Percentiles rank a stretch among this genome's conserved stretches.
Conservation (phyloP, 2,888 invertebrate genomes). For the Digitonthophagus gazella region DNA sequence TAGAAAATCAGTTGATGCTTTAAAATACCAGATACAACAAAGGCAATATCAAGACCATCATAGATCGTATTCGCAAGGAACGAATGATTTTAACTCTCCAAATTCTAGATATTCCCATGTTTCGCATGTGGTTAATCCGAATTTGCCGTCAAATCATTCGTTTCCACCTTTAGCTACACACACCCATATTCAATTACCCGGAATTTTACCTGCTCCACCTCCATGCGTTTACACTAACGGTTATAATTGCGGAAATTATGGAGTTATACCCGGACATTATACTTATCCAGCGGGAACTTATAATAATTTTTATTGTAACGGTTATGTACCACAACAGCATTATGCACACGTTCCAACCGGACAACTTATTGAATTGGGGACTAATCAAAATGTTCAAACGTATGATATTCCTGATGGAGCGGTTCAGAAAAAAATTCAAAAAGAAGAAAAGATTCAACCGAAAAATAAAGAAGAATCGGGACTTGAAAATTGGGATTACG, state of each 20-base stretch:
- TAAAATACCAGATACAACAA: conserved; percentile 53
- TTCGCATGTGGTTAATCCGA: conserved; percentile 31
- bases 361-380: conserved; percentile 67
- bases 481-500: conserved; percentile 78
- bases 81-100: conserved; percentile 38
- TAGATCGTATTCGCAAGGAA: conserved; percentile 33
- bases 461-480: conserved; percentile 58
- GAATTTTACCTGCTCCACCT: conserved; percentile 19
- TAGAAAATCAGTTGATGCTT: conserved; percentile 54
- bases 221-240: conserved; percentile 38
- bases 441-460: background rate
- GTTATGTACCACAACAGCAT: conserved; percentile 42
- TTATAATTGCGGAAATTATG: conserved; percentile 32
- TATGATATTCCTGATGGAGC: conserved; percentile 43
- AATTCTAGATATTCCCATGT: conserved; percentile 30
- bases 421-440: conserved; percentile 22
- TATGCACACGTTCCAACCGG: conserved; percentile 60
- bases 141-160: conserved; percentile 39
- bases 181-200: too few relatives aligned
- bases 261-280: conserved; percentile 33
- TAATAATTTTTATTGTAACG: conserved; percentile 51
- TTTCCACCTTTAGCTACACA: conserved; percentile 39
- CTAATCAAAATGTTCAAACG: conserved; percentile 27
- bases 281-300: conserved; percentile 35
- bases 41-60: conserved; percentile 47